phyloP scores from a whole-genome alignment of 2,113 vertebrate species.

The Budorcas taxicolor region DNA sequence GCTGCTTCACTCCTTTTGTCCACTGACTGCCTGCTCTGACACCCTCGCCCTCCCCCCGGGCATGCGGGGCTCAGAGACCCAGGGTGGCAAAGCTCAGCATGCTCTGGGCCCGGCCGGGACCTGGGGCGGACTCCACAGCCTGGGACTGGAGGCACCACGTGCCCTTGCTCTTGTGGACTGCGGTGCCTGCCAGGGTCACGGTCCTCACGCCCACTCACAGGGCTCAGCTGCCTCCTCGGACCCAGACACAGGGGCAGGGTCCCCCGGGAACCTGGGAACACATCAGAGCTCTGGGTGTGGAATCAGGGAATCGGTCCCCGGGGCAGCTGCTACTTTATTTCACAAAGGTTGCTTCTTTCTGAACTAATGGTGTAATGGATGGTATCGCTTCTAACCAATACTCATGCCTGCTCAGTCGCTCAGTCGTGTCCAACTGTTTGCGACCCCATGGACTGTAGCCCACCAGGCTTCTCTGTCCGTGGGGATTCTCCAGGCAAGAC shows the following conservation, averaged over 20 bases:
- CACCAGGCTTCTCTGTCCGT: not conserved
- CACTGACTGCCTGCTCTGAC: not conserved
- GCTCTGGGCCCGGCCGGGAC: rapidly evolving
- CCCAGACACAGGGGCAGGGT: not conserved
- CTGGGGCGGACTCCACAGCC: not conserved
- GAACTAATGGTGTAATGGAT: not conserved
- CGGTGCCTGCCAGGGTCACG: rapidly evolving
- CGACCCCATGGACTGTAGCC: not conserved
- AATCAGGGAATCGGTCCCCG: rapidly evolving
- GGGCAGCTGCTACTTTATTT: not conserved
- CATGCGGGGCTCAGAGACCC: not conserved
- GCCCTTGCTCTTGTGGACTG: rapidly evolving
- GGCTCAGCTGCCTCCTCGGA: not conserved
- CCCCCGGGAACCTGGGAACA: not conserved
- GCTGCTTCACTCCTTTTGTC: not conserved
- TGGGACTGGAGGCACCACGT: rapidly evolving
- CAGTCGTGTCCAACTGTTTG: not conserved
- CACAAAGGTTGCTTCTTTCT: not conserved
- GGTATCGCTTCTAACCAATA: not conserved
- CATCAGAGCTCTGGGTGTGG: rapidly evolving
- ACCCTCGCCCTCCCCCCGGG: not conserved
- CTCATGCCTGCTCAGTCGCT: not conserved
- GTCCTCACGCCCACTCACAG: not conserved
- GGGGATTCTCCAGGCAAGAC: not conserved
- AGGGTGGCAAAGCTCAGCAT: not conserved